phyloP scores from a whole-genome alignment of 2,888 invertebrate species.

The Folsomia candida region DNA sequence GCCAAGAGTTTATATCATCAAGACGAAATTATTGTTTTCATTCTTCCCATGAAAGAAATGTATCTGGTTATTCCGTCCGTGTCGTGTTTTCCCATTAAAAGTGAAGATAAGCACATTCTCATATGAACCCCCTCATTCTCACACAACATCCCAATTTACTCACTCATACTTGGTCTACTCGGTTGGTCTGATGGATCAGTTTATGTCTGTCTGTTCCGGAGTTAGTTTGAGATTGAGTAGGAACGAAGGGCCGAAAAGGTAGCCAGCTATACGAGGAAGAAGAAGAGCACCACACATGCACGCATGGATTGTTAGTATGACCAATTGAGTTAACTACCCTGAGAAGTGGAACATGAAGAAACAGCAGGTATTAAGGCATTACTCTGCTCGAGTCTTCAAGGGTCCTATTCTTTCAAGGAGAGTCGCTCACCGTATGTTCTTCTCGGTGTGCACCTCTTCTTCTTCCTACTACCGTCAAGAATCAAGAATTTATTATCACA shows the following conservation, averaged over 20 bases:
- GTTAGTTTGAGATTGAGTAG: background rate
- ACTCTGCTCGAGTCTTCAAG: background rate
- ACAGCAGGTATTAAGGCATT: background rate
- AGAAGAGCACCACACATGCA: no score
- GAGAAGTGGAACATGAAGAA: background rate
- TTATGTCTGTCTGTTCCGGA: background rate
- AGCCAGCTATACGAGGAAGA: background rate
- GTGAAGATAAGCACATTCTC: background rate
- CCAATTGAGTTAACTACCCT: conserved; percentile 4
- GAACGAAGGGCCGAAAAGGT: background rate
- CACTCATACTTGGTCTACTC: background rate
- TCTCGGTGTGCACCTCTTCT: no score
- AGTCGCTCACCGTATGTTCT: conserved; percentile 1
- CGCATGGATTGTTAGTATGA: no score
- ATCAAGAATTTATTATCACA: conserved; percentile 3
- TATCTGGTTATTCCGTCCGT: no score
- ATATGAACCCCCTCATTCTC: background rate
- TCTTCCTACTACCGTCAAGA: background rate
- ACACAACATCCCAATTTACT: conserved; percentile 3
- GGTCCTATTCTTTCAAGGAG: background rate
- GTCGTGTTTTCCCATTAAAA: no score
- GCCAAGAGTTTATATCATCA: background rate
- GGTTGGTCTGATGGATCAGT: background rate
- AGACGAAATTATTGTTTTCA: background rate
- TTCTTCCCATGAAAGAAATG: no score